A percentile compares a stretch with the other conserved stretches of the same genome.
Evolutionary conservation across 2,797 vertebrate species (phyloP).

Genomic region (Diglossa cyanea): DNA sequence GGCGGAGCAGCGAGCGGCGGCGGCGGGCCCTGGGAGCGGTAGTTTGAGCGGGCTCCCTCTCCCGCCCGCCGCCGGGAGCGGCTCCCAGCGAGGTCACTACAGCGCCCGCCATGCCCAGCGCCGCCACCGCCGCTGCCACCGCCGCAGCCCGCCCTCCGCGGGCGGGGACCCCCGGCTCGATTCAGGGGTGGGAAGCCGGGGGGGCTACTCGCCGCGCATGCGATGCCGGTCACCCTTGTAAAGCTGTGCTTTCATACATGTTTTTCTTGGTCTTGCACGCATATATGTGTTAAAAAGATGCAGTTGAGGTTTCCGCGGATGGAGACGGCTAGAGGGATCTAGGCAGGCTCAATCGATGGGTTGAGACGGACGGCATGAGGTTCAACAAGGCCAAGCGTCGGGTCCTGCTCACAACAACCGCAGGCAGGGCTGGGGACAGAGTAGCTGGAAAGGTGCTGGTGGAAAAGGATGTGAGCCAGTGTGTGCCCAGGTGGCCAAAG

Average conservation of each 20-base stretch:
- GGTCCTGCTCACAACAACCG: too few relatives aligned
- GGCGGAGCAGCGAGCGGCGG: background rate
- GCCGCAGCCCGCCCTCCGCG: background rate
- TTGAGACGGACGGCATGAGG: background rate
- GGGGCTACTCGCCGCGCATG: fast-evolving
- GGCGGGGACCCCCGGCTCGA: fast-evolving
- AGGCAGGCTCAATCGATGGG: background rate
- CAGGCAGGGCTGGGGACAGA: background rate
- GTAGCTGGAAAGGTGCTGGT: background rate
- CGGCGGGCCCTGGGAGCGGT: background rate
- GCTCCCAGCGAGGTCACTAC: background rate
- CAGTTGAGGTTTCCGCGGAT: fast-evolving
- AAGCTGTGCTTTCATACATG: fast-evolving
- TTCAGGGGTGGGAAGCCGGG: fast-evolving
- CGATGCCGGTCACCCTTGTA: fast-evolving
- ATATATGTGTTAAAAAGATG: fast-evolving
- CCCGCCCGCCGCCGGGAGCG: background rate
- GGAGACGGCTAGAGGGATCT: background rate
- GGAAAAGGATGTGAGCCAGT: background rate
- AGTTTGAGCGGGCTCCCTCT: background rate
- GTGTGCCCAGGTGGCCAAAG: background rate
- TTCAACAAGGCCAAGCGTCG: background rate
- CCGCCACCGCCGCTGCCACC: fast-evolving
- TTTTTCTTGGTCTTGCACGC: background rate
- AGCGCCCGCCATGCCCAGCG: constrained; percentile 34